Evolutionary conservation across 2,797 vertebrate species (phyloP).

Genomic region (Galaxias olidus): DNA sequence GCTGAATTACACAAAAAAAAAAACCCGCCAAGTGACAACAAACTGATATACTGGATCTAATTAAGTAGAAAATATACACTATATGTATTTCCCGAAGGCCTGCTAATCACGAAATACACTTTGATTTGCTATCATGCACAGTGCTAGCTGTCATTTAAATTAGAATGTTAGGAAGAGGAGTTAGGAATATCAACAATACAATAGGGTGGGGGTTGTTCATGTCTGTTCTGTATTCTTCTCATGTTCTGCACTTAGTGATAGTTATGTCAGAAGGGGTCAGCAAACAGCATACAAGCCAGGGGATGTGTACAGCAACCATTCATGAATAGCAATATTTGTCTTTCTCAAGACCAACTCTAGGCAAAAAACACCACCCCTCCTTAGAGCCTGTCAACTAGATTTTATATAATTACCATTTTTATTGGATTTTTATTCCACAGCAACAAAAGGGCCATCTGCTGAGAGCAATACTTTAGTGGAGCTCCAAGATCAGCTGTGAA

Average conservation of each 20-base stretch:
- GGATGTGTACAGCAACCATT: slow-evolving; percentile 36
- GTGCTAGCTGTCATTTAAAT: slow-evolving; percentile 1
- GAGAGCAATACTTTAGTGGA: slow-evolving; percentile 63
- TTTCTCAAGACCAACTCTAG: slow-evolving; percentile 64
- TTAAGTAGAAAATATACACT: too few relatives aligned
- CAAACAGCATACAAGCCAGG: slow-evolving; percentile 28
- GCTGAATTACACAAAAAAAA: too few relatives aligned
- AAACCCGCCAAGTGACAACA: too few relatives aligned
- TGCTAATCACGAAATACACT: too few relatives aligned
- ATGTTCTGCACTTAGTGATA: slow-evolving; percentile 40
- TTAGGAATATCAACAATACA: slow-evolving; percentile 32
- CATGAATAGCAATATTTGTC: slow-evolving; percentile 63
- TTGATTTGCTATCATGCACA: too few relatives aligned
- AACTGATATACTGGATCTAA: too few relatives aligned
- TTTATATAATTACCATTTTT: slow-evolving; percentile 85
- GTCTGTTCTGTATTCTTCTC: slow-evolving; percentile 56
- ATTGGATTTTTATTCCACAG: slow-evolving; percentile 84
- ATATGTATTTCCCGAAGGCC: too few relatives aligned
- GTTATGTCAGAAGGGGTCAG: slow-evolving; percentile 16
- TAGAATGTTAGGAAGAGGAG: slow-evolving; percentile 41
- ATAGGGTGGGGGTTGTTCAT: slow-evolving; percentile 45
- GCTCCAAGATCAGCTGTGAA: slow-evolving; percentile 66
- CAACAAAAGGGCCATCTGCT: slow-evolving; percentile 82
- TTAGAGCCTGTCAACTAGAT: slow-evolving; percentile 64
- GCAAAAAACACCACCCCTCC: slow-evolving; percentile 51